Base-by-base conservation (phyloP, 2,113 vertebrate genomes). In the Tachycineta bicolor region DNA sequence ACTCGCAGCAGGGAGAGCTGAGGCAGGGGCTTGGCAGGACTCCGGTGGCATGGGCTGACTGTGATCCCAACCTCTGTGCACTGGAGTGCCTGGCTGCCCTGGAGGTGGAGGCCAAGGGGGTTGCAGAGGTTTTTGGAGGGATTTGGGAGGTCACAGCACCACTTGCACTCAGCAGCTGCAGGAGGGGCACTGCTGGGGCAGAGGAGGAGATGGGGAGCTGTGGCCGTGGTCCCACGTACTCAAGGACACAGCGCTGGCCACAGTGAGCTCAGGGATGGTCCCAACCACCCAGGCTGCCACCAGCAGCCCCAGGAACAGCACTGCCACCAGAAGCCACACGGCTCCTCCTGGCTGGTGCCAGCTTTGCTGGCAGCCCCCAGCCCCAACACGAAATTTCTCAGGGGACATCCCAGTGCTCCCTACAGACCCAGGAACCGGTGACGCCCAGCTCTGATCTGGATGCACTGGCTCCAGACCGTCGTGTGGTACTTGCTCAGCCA, bases 1-100 rank as follows among this genome's bases (percentile, higher is more conserved):
- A 47, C 28, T 11, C 10, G 16, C 60, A 68, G 24, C 28, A 8
- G 4, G 46, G 56, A 47, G 52, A 44, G 10, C 15, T 23, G 50
- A 69, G 59, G n/a, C 58, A 46, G 16, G 8, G 43, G 34, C 28
- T 62, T 20, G 6, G 49, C 47, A 53, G 56, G 23, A 37, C 8
- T 25, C 24, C 0, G 0, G 11, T 10, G 25, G 49, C 16, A 15
- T 4, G 18, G 49, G 63, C 49, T 59, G 10, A 11, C n/a, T 58
- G n/a, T 3, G 2, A 26, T 56, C 26, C n/a, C 1, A 0, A 22
- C 8, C 15, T 80, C 68, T 39, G 2, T 44, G 63, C 44, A 33
- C 53, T 41, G 80, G 31, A 11, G 68, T 44, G 55, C 58, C 58
- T 70, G 69, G 26, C 26, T 90, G 12, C 31, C 12, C 31, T 2